Base-by-base conservation (phyloP, 2,797 vertebrate genomes). In the Phoxinus dragarum region DNA sequence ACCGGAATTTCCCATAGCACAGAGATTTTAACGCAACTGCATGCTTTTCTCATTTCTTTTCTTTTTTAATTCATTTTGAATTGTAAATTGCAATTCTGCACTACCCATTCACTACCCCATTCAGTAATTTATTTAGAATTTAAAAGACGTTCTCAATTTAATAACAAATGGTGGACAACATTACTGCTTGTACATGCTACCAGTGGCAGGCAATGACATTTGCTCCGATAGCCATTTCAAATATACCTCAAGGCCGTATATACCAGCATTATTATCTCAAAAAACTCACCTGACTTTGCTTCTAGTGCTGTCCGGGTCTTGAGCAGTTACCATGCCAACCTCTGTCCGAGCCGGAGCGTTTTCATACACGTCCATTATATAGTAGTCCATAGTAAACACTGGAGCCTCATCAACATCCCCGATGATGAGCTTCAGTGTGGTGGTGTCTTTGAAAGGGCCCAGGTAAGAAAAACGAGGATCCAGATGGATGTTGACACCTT, bases 391-490 rank as follows among this genome's bases (percentile, higher is more conserved):
- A 77, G 96, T 94, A 93, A 99, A 99, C 9, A 97, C 92, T 0
- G 97, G 97, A 1, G 97, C 96, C 84, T 99, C 97, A 4, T 99
- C 96, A 81, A 97, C 97, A 27, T 99, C 97, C 0, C 97, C 97
- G 9, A 99, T 95, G 19, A 97, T 97, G 87, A 99, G 95, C 92
- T 97, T 97, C 89, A 99, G 59, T 71, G 96, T 96, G 0, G 97
- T 96, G n/a, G 95, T 93, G 81, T 98, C 97, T 90, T 96, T 97
- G 91, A 98, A 99, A 0, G 97, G 96, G 36, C 97, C 97, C 93
- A 98, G 90, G 90, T 97, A 96, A 0, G 95, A 97, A 93, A 98
- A 98, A 47, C 94, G 96, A 52, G 96, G 93, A 90, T 99, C 97
- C 68, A 95, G 90, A 67, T 97, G 96, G 61, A 95, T 96, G 88